Percentiles rank a stretch among this genome's conserved stretches.
Conservation (phyloP, 2,888 invertebrate genomes). For the Drosophila dives region DNA sequence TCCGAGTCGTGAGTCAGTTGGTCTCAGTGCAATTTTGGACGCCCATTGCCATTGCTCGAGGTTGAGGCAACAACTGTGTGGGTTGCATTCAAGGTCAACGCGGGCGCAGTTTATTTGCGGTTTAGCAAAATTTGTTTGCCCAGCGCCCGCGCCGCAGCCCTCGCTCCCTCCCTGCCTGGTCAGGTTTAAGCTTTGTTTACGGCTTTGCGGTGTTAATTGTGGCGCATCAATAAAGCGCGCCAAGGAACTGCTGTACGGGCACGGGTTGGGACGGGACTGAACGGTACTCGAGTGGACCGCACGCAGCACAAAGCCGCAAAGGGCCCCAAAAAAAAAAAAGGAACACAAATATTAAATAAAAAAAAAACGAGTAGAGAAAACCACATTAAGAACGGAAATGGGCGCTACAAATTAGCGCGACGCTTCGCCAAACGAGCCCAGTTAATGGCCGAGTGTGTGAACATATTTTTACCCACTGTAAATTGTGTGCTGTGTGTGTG, state of each 20-base stretch:
- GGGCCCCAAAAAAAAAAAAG: background rate
- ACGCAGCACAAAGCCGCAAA: slow-evolving; percentile 47
- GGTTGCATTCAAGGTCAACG: slow-evolving; percentile 70
- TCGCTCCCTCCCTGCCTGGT: background rate
- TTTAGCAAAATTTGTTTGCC: slow-evolving; percentile 56
- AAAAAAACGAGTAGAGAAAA: background rate
- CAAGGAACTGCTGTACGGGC: slow-evolving; percentile 23
- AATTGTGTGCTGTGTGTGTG: slow-evolving; percentile 45
- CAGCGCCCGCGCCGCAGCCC: slow-evolving; percentile 29
- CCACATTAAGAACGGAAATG: slow-evolving; percentile 77
- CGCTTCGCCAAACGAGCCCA: slow-evolving; percentile 15
- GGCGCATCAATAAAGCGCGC: slow-evolving; percentile 72
- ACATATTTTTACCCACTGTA: slow-evolving; percentile 19
- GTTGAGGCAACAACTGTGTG: background rate
- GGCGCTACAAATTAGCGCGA: slow-evolving; percentile 77
- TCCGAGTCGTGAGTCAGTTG: slow-evolving; percentile 41
- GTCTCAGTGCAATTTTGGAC: slow-evolving; percentile 27
- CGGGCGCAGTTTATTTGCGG: slow-evolving; percentile 69
- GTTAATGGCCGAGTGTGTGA: slow-evolving; percentile 46
- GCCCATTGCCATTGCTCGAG: slow-evolving; percentile 1
- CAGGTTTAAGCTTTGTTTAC: slow-evolving; percentile 73
- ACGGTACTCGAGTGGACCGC: slow-evolving; percentile 48
- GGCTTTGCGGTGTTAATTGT: slow-evolving; percentile 72
- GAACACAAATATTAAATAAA: background rate
- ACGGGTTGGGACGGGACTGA: background rate